Base-by-base conservation (phyloP, 2,888 invertebrate genomes). In the Conops quadrifasciatus region DNA sequence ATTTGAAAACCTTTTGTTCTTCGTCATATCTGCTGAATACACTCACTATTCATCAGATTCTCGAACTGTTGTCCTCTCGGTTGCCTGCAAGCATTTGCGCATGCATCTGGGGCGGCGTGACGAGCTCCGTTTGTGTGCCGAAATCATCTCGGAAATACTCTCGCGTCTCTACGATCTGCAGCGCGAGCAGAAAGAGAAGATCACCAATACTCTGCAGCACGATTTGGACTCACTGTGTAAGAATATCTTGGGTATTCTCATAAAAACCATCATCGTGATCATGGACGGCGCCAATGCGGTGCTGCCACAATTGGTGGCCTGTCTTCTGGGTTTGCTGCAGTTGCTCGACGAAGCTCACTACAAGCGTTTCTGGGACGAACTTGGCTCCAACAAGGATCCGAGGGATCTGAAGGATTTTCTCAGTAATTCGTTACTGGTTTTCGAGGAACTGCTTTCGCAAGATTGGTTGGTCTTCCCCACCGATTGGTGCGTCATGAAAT, bases 401-500 rank as follows among this genome's bases (percentile, higher is more conserved):
- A 93, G 94, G 78, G 92, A 93, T 1, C 85, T 95, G 0, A 95
- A 96, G 83, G 95, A 95, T 79, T 95, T 97, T 83, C 87, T 97
- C 0, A 90, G 94, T 81, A 88, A 93, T 73, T 93, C 94, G 0
- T 92, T 97, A 80, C 87, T 93, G 9, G 86, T 86, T 2, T 86
- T 87, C 64, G 85, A 85, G 72, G 86, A 86, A 74, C 72, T 87
- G 16, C 77, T 87, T 0, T 81, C 83, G 2, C 85, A 85, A 65
- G 85, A 87, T 73, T 86, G 86, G 85, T 75, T 82, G 4, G 84
- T 87, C 5, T 97, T 94, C 79, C 94, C 96, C 1, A 88, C 90
- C 0, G 96, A 97, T 82, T 98, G 97, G 97, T 89, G 95, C 77
- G 91, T 95, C 15, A 92, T 97, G 84, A 91, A 94, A 81, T 92